Conservation (phyloP, 2,113 vertebrate species). For the Gymnobelideus leadbeateri region DNA sequence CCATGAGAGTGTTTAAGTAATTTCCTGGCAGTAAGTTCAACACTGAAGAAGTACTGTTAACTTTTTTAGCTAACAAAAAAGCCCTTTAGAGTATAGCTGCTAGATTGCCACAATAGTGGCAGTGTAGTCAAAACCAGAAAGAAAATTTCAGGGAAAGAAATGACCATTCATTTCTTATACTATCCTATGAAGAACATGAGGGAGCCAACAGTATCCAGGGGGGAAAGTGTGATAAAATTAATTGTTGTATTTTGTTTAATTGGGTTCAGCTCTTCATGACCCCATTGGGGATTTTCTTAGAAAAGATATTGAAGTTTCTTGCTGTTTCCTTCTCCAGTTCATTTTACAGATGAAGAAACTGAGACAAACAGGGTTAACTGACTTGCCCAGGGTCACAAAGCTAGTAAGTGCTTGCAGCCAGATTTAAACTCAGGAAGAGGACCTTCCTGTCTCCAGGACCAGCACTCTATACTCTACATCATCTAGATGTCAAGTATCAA, state of each 20-base stretch:
- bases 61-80: conserved; percentile 16
- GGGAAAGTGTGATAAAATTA: conserved; percentile 46
- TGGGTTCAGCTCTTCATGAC: too few relatives aligned
- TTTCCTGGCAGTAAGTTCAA: conserved; percentile 10
- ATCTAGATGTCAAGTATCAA: background rate
- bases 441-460: background rate
- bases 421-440: background rate
- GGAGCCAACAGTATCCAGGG: background rate
- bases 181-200: conserved; percentile 10
- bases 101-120: background rate
- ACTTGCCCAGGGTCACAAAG: too few relatives aligned
- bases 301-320: too few relatives aligned
- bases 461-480: background rate
- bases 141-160: conserved; percentile 20
- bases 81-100: conserved; percentile 12
- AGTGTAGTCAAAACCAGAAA: conserved; percentile 5
- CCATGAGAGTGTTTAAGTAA: background rate
- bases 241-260: background rate
- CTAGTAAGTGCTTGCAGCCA: too few relatives aligned
- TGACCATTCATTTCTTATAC: conserved; percentile 15
- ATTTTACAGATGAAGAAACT: too few relatives aligned
- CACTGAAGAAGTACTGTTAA: conserved; percentile 15
- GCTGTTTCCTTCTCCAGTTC: too few relatives aligned
- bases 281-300: too few relatives aligned
- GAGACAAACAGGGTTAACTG: too few relatives aligned